Percentiles rank a stretch among this genome's conserved stretches.
phyloP scores from a whole-genome alignment of 1,140 invertebrate species.

The Apis cerana region DNA sequence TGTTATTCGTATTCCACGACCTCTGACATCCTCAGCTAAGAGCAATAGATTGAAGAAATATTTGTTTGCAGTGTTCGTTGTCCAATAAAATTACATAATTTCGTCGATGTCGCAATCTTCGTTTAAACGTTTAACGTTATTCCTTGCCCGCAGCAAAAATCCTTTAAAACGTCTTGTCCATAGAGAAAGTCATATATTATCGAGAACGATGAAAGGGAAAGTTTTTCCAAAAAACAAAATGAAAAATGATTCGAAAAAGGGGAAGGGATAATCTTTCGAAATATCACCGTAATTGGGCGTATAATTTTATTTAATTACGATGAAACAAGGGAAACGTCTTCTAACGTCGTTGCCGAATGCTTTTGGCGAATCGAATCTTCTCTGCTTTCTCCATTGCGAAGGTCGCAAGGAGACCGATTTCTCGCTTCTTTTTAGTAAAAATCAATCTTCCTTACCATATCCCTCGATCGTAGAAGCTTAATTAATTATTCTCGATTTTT shows the following conservation, averaged over 20 bases:
- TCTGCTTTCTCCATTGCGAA: conserved; percentile 21
- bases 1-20: not conserved
- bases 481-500: not conserved
- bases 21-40: not conserved
- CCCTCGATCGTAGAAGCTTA: not conserved
- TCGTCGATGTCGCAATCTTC: conserved; percentile 7
- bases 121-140: not conserved
- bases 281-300: not conserved
- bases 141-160: not conserved
- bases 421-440: conserved; percentile 1
- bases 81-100: conserved; percentile 16
- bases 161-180: not conserved
- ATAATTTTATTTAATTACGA: not conserved
- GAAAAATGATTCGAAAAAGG: not conserved
- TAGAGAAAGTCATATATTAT: not conserved
- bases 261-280: not conserved
- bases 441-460: not conserved
- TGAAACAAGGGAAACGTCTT: not conserved
- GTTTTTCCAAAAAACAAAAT: not conserved
- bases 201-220: conserved; percentile 7
- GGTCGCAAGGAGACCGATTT: conserved; percentile 2
- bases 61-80: not conserved
- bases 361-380: not conserved
- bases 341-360: not conserved
- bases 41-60: not conserved